A percentile compares a stretch with the other conserved stretches of the same genome.
Evolutionary conservation across 2,113 vertebrate genomes (phyloP).

Genomic region (Hydrochoerus hydrochaeris): DNA sequence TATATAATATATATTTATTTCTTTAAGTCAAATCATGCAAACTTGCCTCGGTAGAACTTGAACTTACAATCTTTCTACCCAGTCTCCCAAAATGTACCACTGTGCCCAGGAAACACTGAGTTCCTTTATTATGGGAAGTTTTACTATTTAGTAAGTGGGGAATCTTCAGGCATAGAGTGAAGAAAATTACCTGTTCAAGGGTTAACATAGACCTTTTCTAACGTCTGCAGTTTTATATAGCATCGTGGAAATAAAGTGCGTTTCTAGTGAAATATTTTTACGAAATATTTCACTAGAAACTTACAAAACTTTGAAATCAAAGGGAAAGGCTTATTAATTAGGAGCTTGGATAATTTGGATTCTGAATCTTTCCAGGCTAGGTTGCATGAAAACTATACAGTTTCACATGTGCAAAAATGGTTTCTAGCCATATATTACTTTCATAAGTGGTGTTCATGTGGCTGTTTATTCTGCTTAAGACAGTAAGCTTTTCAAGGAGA

Average conservation of each 20-base stretch:
- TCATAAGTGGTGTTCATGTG: background rate
- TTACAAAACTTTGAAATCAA: background rate
- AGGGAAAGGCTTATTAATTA: background rate
- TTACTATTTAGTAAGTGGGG: background rate
- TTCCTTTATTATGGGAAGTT: background rate
- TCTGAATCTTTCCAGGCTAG: background rate
- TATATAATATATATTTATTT: background rate
- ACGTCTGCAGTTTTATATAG: background rate
- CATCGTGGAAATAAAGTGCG: background rate
- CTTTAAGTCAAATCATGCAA: background rate
- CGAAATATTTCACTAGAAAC: background rate
- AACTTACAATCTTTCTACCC: background rate
- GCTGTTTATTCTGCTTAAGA: background rate
- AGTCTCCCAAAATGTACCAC: background rate
- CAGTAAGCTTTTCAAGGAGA: constrained; percentile 40
- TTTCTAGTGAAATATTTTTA: background rate
- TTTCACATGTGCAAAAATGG: background rate
- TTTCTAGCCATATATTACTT: background rate
- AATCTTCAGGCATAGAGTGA: background rate
- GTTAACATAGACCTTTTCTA: background rate
- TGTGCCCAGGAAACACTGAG: background rate
- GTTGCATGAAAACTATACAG: background rate
- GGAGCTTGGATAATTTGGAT: background rate
- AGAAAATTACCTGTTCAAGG: background rate
- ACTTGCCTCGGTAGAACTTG: background rate